Conservation (phyloP, 1,140 invertebrate species). For the Drosophila biarmipes region DNA sequence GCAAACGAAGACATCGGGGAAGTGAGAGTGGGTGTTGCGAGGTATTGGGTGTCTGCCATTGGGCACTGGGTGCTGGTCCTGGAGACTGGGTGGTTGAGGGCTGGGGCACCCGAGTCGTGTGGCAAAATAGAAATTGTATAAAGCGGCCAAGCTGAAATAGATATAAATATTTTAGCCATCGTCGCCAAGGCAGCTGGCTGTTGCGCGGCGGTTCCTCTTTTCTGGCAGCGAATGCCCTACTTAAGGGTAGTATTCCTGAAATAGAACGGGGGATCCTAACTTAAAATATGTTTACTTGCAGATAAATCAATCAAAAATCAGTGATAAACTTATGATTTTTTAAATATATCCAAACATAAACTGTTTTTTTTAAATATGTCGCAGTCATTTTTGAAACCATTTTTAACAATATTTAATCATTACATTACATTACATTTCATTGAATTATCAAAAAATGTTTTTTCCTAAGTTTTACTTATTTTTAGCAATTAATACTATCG, state of each 20-base stretch:
- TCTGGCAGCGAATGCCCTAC: conserved; percentile 1
- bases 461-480: no score
- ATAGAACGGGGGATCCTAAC: not conserved
- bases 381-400: no score
- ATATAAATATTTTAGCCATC: conserved; percentile 71
- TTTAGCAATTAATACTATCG: no score
- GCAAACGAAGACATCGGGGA: conserved; percentile 73
- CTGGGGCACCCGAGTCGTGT: conserved; percentile 24
- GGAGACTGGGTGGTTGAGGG: not conserved
- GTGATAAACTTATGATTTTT: no score
- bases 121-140: conserved; percentile 64
- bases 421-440: no score
- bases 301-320: no score
- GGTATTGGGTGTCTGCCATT: conserved; percentile 25
- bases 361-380: no score
- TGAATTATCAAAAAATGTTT: no score
- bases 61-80: not conserved
- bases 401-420: no score
- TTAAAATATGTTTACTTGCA: no score
- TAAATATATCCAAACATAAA: no score
- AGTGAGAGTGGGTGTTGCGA: not conserved
- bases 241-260: not conserved
- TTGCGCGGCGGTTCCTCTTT: conserved; percentile 1
- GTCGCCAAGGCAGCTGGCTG: conserved; percentile 46
- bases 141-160: conserved; percentile 71